Evolutionary conservation across 2,797 vertebrate species (phyloP), one percentile per base, ranked within the genome.

Genomic region (Kryptolebias ocellatus): DNA sequence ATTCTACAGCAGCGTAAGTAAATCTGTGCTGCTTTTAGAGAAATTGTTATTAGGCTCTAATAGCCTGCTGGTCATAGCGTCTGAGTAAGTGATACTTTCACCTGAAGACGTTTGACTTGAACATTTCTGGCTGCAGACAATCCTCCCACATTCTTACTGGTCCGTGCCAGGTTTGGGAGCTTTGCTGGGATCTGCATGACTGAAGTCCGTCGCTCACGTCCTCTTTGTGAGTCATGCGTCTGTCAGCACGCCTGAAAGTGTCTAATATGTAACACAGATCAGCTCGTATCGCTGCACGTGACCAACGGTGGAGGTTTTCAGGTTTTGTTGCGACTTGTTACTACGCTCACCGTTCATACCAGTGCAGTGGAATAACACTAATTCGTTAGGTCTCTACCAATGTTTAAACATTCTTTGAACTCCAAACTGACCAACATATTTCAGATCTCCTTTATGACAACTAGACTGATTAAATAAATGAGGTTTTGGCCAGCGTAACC

Each of bases 161-260:
- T 67, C 57, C 28, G 47, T 6, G 27, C 49, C 64, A 70, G 37
- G 63, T 74, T 20, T 0, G 12, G 72, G 74, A 67, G 51, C 66
- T 64, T 56, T 18, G 60, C 56, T 78, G 56, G 66, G 69, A 59
- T n/a, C 1, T 76, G 72, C 68, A 59, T 67, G 31, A 56, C 74
- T 47, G 28, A 60, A 24, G 42, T 81, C 63, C 59, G 70, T 42
- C 42, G 45, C 29, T 70, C 55, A 46, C 44, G 18, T n/a, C 59
- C 61, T 20, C 67, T 81, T 70, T 60, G 53, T 88, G 86, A 89
- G 62, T 88, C 85, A 89, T 52, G 0, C 31, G 9, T 75, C 80
- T 87, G 80, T 84, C 78, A 81, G 14, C 64, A 34, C 46, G 10
- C 55, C 24, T 76, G 27, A 42, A 4, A 31, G 9, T 0, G 34